Evolutionary conservation across 1,140 invertebrate species (phyloP), one percentile per base, ranked within the genome.

Genomic region (Dinoponera quadriceps): DNA sequence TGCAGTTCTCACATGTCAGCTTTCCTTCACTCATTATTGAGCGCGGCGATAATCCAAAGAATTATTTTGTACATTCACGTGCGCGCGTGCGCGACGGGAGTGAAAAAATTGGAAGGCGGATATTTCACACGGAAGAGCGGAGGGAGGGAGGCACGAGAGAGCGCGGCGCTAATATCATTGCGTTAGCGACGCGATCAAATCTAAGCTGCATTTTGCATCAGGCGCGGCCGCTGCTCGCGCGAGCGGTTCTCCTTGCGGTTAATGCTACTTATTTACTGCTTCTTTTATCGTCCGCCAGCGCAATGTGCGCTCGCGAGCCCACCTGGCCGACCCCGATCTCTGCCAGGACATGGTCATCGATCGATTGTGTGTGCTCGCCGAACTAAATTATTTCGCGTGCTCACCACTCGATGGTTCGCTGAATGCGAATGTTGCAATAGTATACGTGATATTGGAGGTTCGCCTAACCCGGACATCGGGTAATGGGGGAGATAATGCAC

Each of bases 321-420:
- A 68, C 5, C 65, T 51, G 62, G n/a, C 20, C 25, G 33, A 25
- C 20, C 48, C 18, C 57, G 48, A 82, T 82, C 80, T 29, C 13
- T 48, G 49, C 29, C 59, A 27, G 48, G 16, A 55, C 29, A 27
- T n/a, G 59, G 49, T 82, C 44, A 63, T 29, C 80, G 71, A 82
- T 82, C 80, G 72, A 82, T 82, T 65, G 71, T 33, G 71, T 33
- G 48, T 38, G 25, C 25, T 63, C 80, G 51, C 54, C 68, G 48
- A 55, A 55, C 80, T 82, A 44, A 82, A 82, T 82, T 63, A 82
- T 82, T 82, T 77, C 48, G 25, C 38, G 22, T 54, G 49, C 60
- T 54, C 71, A 33, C 22, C 27, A 59, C 44, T 73, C n/a, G 55
- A 60, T 38, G 29, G 48, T 63, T 25, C 59, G 48, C 14, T 48